Conservation (phyloP, 2,888 invertebrate genomes). For the Spialia ferax region DNA sequence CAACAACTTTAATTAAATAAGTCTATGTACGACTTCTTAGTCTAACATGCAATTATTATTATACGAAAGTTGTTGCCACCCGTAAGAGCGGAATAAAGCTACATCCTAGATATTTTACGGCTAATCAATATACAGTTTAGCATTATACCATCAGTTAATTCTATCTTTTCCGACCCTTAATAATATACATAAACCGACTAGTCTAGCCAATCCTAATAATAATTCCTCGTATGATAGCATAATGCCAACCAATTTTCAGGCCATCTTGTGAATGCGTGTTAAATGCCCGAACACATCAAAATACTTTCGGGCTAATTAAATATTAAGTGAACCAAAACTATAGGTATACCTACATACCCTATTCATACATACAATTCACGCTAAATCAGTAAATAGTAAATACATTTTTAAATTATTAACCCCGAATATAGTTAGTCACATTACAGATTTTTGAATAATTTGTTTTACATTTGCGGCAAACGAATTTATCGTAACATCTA, state of each 20-base stretch:
- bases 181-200: neutral
- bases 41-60: slow-evolving; percentile 6
- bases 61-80: neutral
- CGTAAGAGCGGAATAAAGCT: neutral
- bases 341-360: slow-evolving; percentile 1
- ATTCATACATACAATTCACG: slow-evolving; percentile 2
- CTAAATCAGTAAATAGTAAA: neutral
- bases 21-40: neutral
- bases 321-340: slow-evolving; percentile 14
- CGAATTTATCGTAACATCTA: too few relatives aligned
- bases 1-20: neutral
- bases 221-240: slow-evolving; percentile 20
- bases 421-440: neutral
- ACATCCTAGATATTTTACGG: neutral
- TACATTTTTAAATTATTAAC: neutral
- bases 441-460: neutral
- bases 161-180: slow-evolving; percentile 4
- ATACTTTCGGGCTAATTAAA: slow-evolving; percentile 23
- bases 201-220: neutral
- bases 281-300: slow-evolving; percentile 24
- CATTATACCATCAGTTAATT: slow-evolving; percentile 19
- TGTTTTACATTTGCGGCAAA: too few relatives aligned
- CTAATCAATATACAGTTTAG: slow-evolving; percentile 16
- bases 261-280: slow-evolving; percentile 36
- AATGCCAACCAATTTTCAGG: slow-evolving; percentile 31